Conservation (phyloP, 2,797 vertebrate genomes). For the Sciaenops ocellatus region DNA sequence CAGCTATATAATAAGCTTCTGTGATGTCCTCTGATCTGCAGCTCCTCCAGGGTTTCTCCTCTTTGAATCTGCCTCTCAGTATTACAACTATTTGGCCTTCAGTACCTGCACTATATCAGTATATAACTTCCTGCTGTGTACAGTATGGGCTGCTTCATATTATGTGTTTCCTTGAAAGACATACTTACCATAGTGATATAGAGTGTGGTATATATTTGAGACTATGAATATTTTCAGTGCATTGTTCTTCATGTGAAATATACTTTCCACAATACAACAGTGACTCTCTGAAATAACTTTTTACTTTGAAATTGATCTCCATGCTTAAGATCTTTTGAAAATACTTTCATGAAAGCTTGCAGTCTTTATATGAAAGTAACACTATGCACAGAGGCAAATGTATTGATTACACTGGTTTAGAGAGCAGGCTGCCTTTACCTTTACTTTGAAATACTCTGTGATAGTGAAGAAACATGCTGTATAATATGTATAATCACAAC, state of each 20-base stretch:
- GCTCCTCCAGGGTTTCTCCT: conserved; percentile 5
- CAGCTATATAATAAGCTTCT: conserved; percentile 19
- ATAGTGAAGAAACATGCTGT: conserved; percentile 20
- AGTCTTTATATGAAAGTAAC: conserved; percentile 7
- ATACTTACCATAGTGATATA: neutral
- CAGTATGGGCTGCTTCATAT: neutral
- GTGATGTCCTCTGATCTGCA: conserved; percentile 37
- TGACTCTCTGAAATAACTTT: neutral
- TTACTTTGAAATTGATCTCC: conserved; percentile 23
- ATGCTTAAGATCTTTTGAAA: conserved; percentile 27
- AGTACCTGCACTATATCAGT: neutral
- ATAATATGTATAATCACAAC: too few species aligned
- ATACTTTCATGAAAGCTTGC: conserved; percentile 2
- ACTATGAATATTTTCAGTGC: conserved; percentile 14
- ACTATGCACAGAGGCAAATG: conserved; percentile 26
- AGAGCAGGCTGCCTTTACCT: conserved; percentile 22
- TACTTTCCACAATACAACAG: neutral
- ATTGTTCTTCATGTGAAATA: conserved; percentile 19
- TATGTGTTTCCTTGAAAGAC: neutral
- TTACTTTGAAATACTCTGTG: conserved; percentile 10
- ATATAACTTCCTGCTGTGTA: conserved; percentile 1
- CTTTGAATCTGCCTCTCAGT: conserved; percentile 16
- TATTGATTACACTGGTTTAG: conserved; percentile 29
- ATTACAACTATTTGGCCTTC: conserved; percentile 19
- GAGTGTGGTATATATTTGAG: neutral